Evolutionary conservation across 2,888 invertebrate species (phyloP).

Genomic region (Cheilosia impressa): DNA sequence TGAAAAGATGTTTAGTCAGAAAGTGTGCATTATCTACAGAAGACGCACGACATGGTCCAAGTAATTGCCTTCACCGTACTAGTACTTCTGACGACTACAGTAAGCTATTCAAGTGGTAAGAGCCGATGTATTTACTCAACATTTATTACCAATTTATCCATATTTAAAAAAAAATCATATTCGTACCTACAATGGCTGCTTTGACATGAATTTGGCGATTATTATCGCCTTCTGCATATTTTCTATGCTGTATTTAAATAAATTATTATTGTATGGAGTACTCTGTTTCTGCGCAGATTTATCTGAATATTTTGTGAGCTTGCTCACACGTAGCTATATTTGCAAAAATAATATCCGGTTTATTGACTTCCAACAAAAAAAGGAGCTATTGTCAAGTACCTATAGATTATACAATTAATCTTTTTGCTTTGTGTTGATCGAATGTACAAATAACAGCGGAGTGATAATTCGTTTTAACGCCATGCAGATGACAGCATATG

Average conservation of each 20-base stretch:
- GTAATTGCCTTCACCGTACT: background rate
- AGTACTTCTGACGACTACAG: background rate
- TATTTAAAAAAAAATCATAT: background rate
- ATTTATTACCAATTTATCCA: background rate
- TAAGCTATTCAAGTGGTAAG: conserved; percentile 14
- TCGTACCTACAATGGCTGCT: background rate
- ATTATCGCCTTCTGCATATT: background rate
- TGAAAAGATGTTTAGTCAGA: background rate
- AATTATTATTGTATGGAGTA: background rate
- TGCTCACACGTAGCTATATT: too few relatives aligned
- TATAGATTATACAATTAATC: background rate
- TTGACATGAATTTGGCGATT: background rate
- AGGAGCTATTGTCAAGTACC: background rate
- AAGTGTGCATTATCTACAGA: background rate
- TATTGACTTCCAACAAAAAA: background rate
- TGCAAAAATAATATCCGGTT: conserved; percentile 7
- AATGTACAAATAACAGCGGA: background rate
- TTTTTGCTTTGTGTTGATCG: background rate
- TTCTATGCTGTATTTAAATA: background rate
- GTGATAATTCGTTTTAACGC: background rate
- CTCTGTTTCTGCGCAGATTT: too few relatives aligned
- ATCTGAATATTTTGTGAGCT: too few relatives aligned
- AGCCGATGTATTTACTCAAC: background rate
- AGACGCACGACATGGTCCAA: background rate
- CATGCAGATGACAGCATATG: background rate